Conservation (phyloP, 1,140 invertebrate genomes). For the Onthophagus taurus region DNA sequence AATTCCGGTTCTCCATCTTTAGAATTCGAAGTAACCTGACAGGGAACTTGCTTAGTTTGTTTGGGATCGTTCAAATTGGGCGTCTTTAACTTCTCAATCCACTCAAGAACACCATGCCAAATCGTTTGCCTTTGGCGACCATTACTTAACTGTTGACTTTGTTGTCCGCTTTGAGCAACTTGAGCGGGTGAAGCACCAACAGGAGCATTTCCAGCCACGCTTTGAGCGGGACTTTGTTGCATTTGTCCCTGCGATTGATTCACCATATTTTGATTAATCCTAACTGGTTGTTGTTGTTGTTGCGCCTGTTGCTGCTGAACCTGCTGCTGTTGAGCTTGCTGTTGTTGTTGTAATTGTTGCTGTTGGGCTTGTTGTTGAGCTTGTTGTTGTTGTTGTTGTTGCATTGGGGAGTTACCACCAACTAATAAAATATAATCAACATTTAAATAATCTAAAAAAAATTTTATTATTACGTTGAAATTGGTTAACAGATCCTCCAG, state of each 20-base stretch:
- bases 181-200: no score
- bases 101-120: slow-evolving; percentile 82
- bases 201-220: slow-evolving; percentile 1
- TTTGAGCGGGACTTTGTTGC: slow-evolving; percentile 7
- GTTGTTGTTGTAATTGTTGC: slow-evolving; percentile 20
- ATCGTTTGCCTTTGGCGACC: slow-evolving; percentile 58
- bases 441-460: no score
- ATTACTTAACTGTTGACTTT: slow-evolving; percentile 15
- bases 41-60: slow-evolving; percentile 71
- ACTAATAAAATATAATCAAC: slow-evolving; percentile 25
- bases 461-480: slow-evolving; percentile 30
- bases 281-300: slow-evolving; percentile 8
- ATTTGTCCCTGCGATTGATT: slow-evolving; percentile 19
- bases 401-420: slow-evolving; percentile 38
- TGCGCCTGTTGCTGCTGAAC: slow-evolving; percentile 18
- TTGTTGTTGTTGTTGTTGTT: slow-evolving; percentile 31
- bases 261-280: slow-evolving; percentile 16
- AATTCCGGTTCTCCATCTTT: slow-evolving; percentile 80
- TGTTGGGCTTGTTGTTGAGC: slow-evolving; percentile 18
- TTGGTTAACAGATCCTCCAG: slow-evolving; percentile 38
- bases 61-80: slow-evolving; percentile 62
- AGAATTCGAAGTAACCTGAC: slow-evolving; percentile 66
- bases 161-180: no score
- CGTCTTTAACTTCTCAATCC: slow-evolving; percentile 79
- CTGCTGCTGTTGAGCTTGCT: slow-evolving; percentile 17